Conservation (phyloP, 2,797 vertebrate species). For the Geotrypetes seraphini region DNA sequence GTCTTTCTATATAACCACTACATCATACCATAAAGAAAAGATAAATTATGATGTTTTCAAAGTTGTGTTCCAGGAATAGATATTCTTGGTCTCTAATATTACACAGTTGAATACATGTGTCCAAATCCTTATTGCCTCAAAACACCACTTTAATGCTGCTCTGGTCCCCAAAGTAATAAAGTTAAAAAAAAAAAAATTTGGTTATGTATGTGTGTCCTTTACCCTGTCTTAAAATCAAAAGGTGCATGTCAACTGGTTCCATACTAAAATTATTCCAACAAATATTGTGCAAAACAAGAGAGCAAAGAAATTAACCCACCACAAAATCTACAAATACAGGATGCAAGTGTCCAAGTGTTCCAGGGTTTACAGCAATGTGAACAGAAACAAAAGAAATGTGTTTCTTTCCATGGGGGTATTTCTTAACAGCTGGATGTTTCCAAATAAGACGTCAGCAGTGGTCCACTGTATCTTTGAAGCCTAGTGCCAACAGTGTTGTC, state of each 20-base stretch:
- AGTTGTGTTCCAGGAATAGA: too few species aligned
- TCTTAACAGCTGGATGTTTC: not conserved
- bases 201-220: too few species aligned
- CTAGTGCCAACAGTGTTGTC: conserved; percentile 33
- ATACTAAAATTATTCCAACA: conserved; percentile 57
- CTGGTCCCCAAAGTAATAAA: not conserved
- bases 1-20: too few species aligned
- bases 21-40: too few species aligned
- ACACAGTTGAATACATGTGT: too few species aligned
- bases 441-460: not conserved
- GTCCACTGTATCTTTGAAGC: not conserved
- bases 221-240: too few species aligned
- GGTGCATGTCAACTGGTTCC: too few species aligned
- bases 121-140: too few species aligned
- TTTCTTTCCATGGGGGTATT: conserved; percentile 16
- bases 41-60: too few species aligned
- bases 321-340: conserved; percentile 51
- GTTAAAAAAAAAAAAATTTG: too few species aligned
- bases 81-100: too few species aligned
- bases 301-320: conserved; percentile 57
- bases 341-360: conserved; percentile 48
- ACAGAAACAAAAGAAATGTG: conserved; percentile 33
- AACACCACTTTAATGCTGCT: not conserved
- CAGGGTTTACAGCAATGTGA: conserved; percentile 27
- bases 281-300: conserved; percentile 58